A percentile compares a stretch with the other conserved stretches of the same genome.
These are phyloP conservation scores for Orthochromis malagaraziensis DNA, from an alignment of 2,113 vertebrate species.

Conservation along the genomic window DNA sequence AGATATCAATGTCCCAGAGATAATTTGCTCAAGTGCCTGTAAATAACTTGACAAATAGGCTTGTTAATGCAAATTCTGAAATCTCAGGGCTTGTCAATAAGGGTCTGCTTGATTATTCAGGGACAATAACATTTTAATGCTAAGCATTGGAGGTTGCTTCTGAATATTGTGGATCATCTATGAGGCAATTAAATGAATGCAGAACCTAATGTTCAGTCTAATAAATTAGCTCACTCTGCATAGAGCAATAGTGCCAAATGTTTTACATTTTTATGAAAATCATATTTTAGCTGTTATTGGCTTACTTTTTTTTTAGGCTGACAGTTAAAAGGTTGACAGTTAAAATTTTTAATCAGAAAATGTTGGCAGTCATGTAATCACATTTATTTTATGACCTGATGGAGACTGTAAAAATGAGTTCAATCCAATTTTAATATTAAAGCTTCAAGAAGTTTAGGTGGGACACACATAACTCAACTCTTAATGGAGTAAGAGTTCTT, in stretches of 20 bases:
- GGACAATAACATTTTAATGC: not conserved
- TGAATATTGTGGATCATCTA: not conserved
- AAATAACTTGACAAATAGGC: not conserved
- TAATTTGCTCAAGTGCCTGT: not conserved
- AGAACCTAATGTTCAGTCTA: not conserved
- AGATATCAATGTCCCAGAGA: constrained; percentile 13
- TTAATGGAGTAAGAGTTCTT: not conserved
- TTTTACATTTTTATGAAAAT: not conserved
- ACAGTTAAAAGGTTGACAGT: not conserved
- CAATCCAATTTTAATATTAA: not conserved
- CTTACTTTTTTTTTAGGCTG: not conserved
- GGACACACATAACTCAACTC: not conserved
- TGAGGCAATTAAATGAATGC: not conserved
- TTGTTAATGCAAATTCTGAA: not conserved
- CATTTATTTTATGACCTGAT: not conserved
- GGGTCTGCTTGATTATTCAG: not conserved
- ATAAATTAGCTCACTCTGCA: not conserved
- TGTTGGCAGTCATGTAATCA: not conserved
- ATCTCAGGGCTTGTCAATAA: not conserved
- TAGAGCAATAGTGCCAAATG: not conserved
- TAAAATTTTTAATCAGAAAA: not conserved
- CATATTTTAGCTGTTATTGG: not conserved
- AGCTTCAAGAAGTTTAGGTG: not conserved
- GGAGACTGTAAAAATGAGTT: not conserved
- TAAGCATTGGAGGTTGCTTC: not conserved